phyloP scores from a whole-genome alignment of 2,888 invertebrate genomes.

The Zaprionus obscuricornis region DNA sequence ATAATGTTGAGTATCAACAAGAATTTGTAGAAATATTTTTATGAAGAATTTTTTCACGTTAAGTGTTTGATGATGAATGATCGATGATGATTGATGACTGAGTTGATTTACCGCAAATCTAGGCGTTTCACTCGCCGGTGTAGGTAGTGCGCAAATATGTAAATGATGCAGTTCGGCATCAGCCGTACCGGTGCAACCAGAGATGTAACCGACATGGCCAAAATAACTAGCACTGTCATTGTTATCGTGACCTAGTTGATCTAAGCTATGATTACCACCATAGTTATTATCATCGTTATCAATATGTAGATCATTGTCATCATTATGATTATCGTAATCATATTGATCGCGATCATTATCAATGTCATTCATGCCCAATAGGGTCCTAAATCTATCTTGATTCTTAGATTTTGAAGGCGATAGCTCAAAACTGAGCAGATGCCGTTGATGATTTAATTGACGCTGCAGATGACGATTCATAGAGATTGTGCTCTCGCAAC shows the following conservation, averaged over 20 bases:
- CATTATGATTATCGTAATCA: constrained; percentile 79
- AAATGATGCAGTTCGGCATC: constrained; percentile 82
- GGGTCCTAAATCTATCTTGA: constrained; percentile 83
- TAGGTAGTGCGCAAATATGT: constrained; percentile 84
- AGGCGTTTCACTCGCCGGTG: constrained; percentile 84
- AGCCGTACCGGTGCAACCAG: constrained; percentile 59
- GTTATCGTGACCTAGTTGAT: constrained; percentile 43
- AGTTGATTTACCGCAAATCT: constrained; percentile 84
- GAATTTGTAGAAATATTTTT: too few species aligned
- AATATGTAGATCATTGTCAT: too few species aligned
- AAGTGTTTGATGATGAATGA: constrained; percentile 23
- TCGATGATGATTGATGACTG: constrained; percentile 36
- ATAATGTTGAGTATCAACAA: not conserved
- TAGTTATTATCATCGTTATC: constrained; percentile 79
- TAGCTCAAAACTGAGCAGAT: constrained; percentile 83
- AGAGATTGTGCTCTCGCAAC: constrained; percentile 82
- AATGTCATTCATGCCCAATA: constrained; percentile 83
- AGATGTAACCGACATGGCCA: constrained; percentile 34
- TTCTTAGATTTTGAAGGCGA: constrained; percentile 82
- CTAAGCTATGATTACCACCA: constrained; percentile 64
- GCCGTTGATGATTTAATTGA: constrained; percentile 83
- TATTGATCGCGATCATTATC: constrained; percentile 76
- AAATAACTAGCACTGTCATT: constrained; percentile 31
- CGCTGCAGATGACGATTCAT: constrained; percentile 84
- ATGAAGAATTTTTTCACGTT: not conserved